Base-by-base conservation (phyloP, 2,797 vertebrate genomes). In the Eospalax fontanierii region DNA sequence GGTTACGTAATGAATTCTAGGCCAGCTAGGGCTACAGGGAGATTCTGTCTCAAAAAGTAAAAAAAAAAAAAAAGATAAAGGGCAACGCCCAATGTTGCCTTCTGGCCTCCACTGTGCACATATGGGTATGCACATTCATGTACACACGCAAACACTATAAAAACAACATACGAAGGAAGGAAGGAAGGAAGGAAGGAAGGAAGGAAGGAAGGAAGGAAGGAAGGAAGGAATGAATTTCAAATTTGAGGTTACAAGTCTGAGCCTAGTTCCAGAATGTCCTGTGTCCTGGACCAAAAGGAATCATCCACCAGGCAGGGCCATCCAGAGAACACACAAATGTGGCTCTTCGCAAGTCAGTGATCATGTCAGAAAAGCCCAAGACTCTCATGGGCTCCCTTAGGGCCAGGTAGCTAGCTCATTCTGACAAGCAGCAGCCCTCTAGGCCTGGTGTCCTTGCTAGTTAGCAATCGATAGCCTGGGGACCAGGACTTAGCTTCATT, bases 371-470 rank as follows among this genome's bases (percentile, higher is more conserved):
- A 92, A 54, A 8, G 4, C 70, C 81, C 19, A 57, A 87, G 94
- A 91, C n/a, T 78, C 85, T 70, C 35, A 7, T 28, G 43, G 66
- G 74, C 22, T 57, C 50, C 83, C 61, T 86, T 46, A 79, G 43
- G 57, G 50, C 73, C 78, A 93, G 88, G 66, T 86, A 88, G 76
- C 80, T 86, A 88, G 76, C 80, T 82, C 66, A 43, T 87, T 76
- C 40, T 18, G 66, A 68, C 81, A 35, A 78, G 46, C 35, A 7
- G 2, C 4, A 50, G 75, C 24, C 50, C 43, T 86, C 57, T 9
- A 15, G 91, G 76, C 14, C 68, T 1, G 4, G 21, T 46, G 38
- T 50, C 63, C 87, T 83, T 85, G 59, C 82, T 79, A 54, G n/a
- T 81, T 75, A 84, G 84, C 84, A 59, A 16, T 30, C 87, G 66